phyloP scores from a whole-genome alignment of 2,113 vertebrate species.

The Tiliqua scincoides region DNA sequence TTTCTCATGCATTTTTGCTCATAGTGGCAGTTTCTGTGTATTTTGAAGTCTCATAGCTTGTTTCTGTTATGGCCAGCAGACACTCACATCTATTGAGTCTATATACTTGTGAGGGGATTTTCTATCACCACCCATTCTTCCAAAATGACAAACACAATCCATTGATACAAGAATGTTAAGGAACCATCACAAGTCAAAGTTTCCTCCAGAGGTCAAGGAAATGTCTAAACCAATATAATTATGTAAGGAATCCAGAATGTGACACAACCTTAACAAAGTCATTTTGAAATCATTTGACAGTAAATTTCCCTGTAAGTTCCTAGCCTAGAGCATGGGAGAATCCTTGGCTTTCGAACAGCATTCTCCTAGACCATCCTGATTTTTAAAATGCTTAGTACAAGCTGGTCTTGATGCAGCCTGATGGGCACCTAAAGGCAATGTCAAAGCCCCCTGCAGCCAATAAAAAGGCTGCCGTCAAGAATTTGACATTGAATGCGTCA shows the following conservation, averaged over 20 bases:
- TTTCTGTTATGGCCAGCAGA: neutral
- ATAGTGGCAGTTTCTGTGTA: accelerated
- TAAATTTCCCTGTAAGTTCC: constrained; percentile 78
- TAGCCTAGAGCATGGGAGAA: constrained; percentile 70
- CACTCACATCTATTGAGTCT: neutral
- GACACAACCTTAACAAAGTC: constrained; percentile 80
- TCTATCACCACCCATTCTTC: neutral
- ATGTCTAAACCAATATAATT: constrained; percentile 79
- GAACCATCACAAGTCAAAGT: constrained; percentile 50
- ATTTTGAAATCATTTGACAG: constrained; percentile 81
- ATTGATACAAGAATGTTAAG: constrained; percentile 58
- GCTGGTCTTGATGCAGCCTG: constrained; percentile 65
- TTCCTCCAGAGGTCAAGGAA: constrained; percentile 73
- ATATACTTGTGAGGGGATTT: neutral
- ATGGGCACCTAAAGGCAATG: constrained; percentile 82
- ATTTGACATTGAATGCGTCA: constrained; percentile 80
- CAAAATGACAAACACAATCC: constrained; percentile 30
- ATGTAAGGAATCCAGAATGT: constrained; percentile 72
- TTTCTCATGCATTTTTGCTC: neutral
- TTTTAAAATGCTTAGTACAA: constrained; percentile 38
- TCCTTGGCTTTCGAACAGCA: constrained; percentile 59
- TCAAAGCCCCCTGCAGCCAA: constrained; percentile 72
- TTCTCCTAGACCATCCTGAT: constrained; percentile 67
- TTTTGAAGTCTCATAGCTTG: neutral
- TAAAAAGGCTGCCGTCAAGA: constrained; percentile 82